These are phyloP conservation scores for Argyresthia albistria DNA, from an alignment of 2,888 invertebrate genomes.

Conservation along the genomic window DNA sequence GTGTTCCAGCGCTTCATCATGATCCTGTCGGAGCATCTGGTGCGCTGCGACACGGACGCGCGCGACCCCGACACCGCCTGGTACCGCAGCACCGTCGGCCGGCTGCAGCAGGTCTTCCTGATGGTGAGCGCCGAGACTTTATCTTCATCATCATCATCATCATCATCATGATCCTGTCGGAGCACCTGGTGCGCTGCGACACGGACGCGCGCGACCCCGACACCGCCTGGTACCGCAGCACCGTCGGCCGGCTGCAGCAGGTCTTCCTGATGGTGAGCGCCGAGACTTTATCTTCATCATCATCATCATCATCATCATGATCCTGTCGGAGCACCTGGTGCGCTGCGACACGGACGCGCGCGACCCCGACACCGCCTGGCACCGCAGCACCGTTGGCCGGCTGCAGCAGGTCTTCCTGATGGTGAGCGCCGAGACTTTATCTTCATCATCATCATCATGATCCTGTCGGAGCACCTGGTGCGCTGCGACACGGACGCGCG, in stretches of 20 bases:
- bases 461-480: conserved; percentile 75
- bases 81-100: conserved; percentile 96
- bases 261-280: conserved; percentile 90
- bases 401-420: conserved; percentile 95
- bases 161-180: conserved; percentile 96
- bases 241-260: conserved; percentile 93
- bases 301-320: conserved; percentile 86
- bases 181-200: conserved; percentile 11
- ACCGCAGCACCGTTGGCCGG: conserved; percentile 94
- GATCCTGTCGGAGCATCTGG: conserved; percentile 96
- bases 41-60: conserved; percentile 93
- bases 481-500: conserved; percentile 81
- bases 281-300: too few species aligned
- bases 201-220: conserved; percentile 93
- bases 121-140: conserved; percentile 82
- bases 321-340: conserved; percentile 75
- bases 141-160: neutral
- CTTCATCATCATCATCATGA: conserved; percentile 76
- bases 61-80: conserved; percentile 94
- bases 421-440: too few species aligned
- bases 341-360: conserved; percentile 81
- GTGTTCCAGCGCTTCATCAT: conserved; percentile 99
- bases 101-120: conserved; percentile 95
- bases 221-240: conserved; percentile 97
- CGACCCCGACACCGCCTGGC: conserved; percentile 96